Conservation (phyloP, 2,797 vertebrate species). For the Scleropages formosus region DNA sequence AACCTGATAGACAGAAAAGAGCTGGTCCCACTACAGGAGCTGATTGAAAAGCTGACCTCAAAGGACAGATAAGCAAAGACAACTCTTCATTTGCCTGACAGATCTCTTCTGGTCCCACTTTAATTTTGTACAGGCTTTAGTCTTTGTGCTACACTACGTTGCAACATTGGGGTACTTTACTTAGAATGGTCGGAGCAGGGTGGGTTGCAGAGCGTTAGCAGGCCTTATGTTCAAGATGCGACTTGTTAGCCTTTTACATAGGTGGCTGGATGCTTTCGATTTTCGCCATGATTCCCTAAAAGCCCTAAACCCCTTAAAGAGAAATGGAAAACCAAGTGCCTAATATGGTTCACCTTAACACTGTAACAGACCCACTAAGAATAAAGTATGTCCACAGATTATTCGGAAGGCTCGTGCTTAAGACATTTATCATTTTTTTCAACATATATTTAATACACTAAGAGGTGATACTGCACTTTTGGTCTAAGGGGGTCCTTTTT, state of each 20-base stretch:
- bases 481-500: constrained; percentile 33
- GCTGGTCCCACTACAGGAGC: constrained; percentile 92
- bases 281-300: constrained; percentile 15
- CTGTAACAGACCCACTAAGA: constrained; percentile 48
- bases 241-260: constrained; percentile 16
- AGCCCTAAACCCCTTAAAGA: constrained; percentile 13
- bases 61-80: constrained; percentile 89
- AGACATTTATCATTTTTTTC: constrained; percentile 40
- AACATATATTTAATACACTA: constrained; percentile 15
- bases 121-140: constrained; percentile 69
- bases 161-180: constrained; percentile 69
- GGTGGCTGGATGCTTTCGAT: constrained; percentile 23
- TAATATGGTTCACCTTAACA: constrained; percentile 57
- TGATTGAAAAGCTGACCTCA: constrained; percentile 97
- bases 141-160: constrained; percentile 66
- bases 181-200: constrained; percentile 53
- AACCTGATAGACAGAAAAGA: constrained; percentile 97
- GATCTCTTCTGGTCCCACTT: constrained; percentile 51
- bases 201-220: constrained; percentile 46
- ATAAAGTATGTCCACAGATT: constrained; percentile 37
- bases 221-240: constrained; percentile 1
- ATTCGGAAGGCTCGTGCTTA: constrained; percentile 43
- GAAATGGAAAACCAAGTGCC: constrained; percentile 63
- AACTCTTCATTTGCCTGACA: constrained; percentile 25
- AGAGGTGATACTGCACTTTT: constrained; percentile 18